phyloP scores from a whole-genome alignment of 2,888 invertebrate genomes.

The Parnassius mnemosyne region DNA sequence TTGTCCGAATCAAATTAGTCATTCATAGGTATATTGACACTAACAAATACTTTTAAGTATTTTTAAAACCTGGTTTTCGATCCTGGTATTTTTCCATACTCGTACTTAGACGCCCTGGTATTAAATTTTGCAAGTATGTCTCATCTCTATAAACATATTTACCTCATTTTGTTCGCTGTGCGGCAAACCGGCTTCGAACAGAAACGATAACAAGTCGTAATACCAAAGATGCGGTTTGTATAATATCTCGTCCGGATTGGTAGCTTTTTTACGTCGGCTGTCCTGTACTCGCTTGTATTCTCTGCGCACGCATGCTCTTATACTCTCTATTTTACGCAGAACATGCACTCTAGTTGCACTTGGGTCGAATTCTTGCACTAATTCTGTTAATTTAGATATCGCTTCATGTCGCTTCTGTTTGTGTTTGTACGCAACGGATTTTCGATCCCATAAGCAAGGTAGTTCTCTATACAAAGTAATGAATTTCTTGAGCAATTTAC shows the following conservation, averaged over 20 bases:
- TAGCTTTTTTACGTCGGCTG: slow-evolving; percentile 46
- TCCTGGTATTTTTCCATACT: too few relatives aligned
- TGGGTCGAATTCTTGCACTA: slow-evolving; percentile 61
- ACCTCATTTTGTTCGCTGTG: slow-evolving; percentile 18
- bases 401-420: slow-evolving; percentile 59
- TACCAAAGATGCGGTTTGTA: slow-evolving; percentile 66
- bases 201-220: slow-evolving; percentile 58
- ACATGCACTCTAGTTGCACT: slow-evolving; percentile 65
- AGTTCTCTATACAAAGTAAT: slow-evolving; percentile 55
- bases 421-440: slow-evolving; percentile 51
- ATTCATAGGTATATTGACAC: too few relatives aligned
- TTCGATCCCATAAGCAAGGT: slow-evolving; percentile 62
- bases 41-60: too few relatives aligned
- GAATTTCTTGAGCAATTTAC: slow-evolving; percentile 57
- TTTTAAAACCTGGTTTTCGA: too few relatives aligned
- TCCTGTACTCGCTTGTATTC: slow-evolving; percentile 58
- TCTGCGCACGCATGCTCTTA: slow-evolving; percentile 65
- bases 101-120: too few relatives aligned
- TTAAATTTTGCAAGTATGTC: too few relatives aligned
- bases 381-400: slow-evolving; percentile 53
- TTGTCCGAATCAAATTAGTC: too few relatives aligned
- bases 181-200: slow-evolving; percentile 40
- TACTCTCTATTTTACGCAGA: slow-evolving; percentile 67
- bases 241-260: slow-evolving; percentile 43
- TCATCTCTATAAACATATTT: too few relatives aligned